Conservation (phyloP, 2,113 vertebrate genomes). For the Varanus salvator region DNA sequence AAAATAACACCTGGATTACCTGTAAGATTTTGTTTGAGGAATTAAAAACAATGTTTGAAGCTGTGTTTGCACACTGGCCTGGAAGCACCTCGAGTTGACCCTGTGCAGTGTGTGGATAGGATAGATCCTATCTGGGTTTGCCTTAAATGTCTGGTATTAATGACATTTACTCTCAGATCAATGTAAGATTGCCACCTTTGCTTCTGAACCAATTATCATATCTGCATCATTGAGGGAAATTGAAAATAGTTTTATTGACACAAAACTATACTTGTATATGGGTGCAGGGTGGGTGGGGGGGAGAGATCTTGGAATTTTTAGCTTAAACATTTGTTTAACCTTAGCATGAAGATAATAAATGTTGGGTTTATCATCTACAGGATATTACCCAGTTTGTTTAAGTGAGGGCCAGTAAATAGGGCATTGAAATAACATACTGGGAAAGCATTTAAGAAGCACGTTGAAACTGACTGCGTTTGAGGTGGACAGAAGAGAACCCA, state of each 20-base stretch:
- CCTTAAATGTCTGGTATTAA: not conserved
- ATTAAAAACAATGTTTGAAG: no score
- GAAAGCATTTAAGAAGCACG: not conserved
- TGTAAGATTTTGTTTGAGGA: no score
- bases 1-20: no score
- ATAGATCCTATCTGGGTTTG: not conserved
- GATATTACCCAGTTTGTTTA: not conserved
- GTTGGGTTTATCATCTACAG: not conserved
- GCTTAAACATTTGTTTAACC: not conserved
- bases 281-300: not conserved
- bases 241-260: not conserved
- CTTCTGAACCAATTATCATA: not conserved
- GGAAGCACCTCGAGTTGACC: not conserved
- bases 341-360: slow-evolving; percentile 19
- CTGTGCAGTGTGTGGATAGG: no score
- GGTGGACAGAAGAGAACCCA: not conserved
- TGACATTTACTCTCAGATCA: not conserved
- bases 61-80: not conserved
- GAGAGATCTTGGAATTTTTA: not conserved
- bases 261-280: not conserved
- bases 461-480: accelerated
- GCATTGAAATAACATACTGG: not conserved
- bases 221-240: not conserved
- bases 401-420: not conserved
- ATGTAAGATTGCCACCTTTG: not conserved